Base-by-base conservation (phyloP, 2,797 vertebrate species). In the Psittacula derbiana region DNA sequence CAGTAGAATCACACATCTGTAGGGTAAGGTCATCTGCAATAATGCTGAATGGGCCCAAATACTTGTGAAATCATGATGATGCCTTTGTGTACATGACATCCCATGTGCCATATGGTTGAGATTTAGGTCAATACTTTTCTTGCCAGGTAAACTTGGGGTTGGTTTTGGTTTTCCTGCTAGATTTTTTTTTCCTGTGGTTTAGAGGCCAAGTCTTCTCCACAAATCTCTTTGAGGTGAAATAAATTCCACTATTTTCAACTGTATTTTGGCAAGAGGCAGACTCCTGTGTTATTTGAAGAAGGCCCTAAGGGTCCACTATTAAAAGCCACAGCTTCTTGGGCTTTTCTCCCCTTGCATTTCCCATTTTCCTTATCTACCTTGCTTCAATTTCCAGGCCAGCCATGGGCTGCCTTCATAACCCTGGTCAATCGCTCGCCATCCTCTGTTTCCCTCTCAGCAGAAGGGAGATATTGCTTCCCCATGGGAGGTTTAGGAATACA, bases 81-180 rank as follows among this genome's bases (percentile, higher is more conserved):
- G 46, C 12, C n/a, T 24, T 1, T 70, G 30, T 19, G 40, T 30
- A 49, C 9, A 25, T 0, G 0, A 49, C 27, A 21, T 41, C 18
- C 53, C 38, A 6, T 36, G 15, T 50, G 23, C 40, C 33, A 36
- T 7, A 47, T 33, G 19, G 44, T 52, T 76, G 50, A 66, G 44
- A 70, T 66, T 36, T 65, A 65, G 24, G 80, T 61, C 66, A 91
- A 81, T 46, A 64, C 17, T 88, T 82, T 88, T 76, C 80, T 87
- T 84, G 40, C 50, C 62, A 75, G 27, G 33, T 40, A 84, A 86
- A 72, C 38, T 79, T 75, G 11, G 38, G 30, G 17, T 18, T 79
- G 67, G 5, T 69, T 86, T 81, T 78, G 57, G 17, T 90, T 83
- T 86, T 53, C 58, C 31, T 72, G 33, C 0, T 2, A 16, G 33